Percentiles rank a stretch among this genome's conserved stretches.
Conservation (phyloP, 2,797 vertebrate species). For the Pygocentrus nattereri region DNA sequence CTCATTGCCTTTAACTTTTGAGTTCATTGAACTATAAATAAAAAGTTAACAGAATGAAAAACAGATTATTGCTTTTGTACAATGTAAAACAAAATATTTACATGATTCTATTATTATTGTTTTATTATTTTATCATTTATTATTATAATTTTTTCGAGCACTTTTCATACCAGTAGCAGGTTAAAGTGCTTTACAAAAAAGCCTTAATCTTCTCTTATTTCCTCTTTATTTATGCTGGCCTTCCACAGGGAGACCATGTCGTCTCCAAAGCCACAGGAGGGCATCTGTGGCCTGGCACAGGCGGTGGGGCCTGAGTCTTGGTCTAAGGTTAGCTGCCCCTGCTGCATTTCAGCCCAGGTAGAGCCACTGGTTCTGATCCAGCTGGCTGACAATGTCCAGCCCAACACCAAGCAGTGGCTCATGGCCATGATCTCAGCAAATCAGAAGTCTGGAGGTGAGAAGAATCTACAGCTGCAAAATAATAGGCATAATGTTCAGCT, state of each 20-base stretch:
- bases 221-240: not conserved
- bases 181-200: not conserved
- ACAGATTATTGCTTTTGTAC: too few relatives aligned
- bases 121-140: too few relatives aligned
- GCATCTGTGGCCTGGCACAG: not conserved
- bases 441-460: conserved; percentile 77
- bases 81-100: too few relatives aligned
- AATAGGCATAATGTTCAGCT: not conserved
- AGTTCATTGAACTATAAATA: too few relatives aligned
- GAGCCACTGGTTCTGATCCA: conserved; percentile 81
- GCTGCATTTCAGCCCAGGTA: conserved; percentile 70
- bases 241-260: conserved; percentile 48
- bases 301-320: conserved; percentile 61
- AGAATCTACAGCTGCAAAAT: not conserved
- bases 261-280: conserved; percentile 41
- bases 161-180: too few relatives aligned
- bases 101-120: too few relatives aligned
- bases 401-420: conserved; percentile 82
- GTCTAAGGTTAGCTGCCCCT: conserved; percentile 78
- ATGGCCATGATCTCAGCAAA: conserved; percentile 73
- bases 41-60: too few relatives aligned
- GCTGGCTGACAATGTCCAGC: conserved; percentile 70
- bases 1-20: too few relatives aligned
- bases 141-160: too few relatives aligned
- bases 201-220: not conserved